Percentiles rank a stretch among this genome's conserved stretches.
These are phyloP conservation scores for Anguilla obscura DNA, from an alignment of 2,797 vertebrate species.

Conservation along the genomic window DNA sequence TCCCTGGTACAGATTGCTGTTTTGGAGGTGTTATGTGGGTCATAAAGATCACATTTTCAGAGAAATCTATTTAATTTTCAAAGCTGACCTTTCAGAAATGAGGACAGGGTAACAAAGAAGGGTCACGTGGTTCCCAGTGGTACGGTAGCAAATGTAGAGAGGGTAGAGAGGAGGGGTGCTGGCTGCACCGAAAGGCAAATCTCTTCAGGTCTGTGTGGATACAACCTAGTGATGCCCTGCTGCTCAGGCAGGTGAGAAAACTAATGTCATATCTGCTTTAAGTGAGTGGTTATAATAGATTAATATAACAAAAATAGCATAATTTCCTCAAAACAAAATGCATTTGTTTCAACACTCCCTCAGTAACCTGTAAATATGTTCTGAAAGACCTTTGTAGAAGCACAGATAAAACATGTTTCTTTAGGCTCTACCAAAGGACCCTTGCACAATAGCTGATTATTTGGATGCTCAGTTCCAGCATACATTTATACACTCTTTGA, in stretches of 20 bases:
- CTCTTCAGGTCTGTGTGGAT: neutral
- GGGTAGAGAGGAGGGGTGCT: neutral
- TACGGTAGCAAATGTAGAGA: neutral
- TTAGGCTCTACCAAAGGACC: neutral
- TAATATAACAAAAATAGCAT: neutral
- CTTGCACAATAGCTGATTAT: conserved; percentile 9
- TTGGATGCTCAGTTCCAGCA: neutral
- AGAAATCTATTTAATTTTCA: conserved; percentile 9
- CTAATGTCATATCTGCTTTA: neutral
- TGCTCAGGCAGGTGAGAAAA: neutral
- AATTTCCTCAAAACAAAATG: neutral
- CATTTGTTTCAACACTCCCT: neutral
- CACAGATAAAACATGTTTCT: neutral
- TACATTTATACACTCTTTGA: neutral
- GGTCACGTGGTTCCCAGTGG: conserved; percentile 4
- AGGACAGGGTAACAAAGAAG: neutral
- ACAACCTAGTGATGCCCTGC: neutral
- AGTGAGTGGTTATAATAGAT: neutral
- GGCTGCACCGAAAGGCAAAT: neutral
- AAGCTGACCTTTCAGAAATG: conserved; percentile 5
- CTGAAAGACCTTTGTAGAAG: neutral
- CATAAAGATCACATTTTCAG: conserved; percentile 10
- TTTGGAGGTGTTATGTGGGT: neutral
- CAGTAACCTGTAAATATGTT: neutral
- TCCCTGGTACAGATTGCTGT: neutral